Base-by-base conservation (phyloP, 2,797 vertebrate species). In the Brotula barbata region DNA sequence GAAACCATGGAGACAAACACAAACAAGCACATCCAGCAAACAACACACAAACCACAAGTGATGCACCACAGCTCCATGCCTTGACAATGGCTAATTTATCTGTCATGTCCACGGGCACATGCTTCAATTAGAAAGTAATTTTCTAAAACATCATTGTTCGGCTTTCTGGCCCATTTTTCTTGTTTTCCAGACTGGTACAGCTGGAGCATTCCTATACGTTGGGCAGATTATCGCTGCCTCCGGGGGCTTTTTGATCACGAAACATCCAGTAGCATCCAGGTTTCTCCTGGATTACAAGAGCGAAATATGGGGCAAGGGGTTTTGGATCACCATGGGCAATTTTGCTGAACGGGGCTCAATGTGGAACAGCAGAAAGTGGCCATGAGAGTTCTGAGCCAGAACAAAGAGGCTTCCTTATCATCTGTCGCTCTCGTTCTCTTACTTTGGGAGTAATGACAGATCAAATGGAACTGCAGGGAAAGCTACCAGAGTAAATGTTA, bases 111-210 rank as follows among this genome's bases (percentile, higher is more conserved):
- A 33, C 57, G 73, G n/a, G 77, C 84, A 86, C 83, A 82, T 76
- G 83, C 87, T 66, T 87, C 84, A 91, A 91, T 90, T 90, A 90
- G 71, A 80, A 86, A 88, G 88, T 86, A 43, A 83, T 90, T 89
- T 88, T 85, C 74, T 60, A 64, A 82, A 85, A 85, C 48, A 67
- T 75, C 81, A 80, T 86, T 87, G 83, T 88, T 88, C 65, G 11
- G 75, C 70, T 81, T 77, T 75, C 67, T 68, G 75, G 52, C 65
- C 68, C 68, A 46, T 81, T 86, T 84, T 79, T 58, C 40, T 51
- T 70, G 42, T 73, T 77, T 64, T 76, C 62, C 60, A 11, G 63
- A 7, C 46, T 22, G 71, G 50, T 79, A 77, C 65, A 66, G 78
- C 73, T 47, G 64, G 65, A 65, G 81, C 83, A 73, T 58, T 80